Percentiles rank a stretch among this genome's conserved stretches.
phyloP scores from a whole-genome alignment of 2,888 invertebrate species.

The Lithophane leautieri region DNA sequence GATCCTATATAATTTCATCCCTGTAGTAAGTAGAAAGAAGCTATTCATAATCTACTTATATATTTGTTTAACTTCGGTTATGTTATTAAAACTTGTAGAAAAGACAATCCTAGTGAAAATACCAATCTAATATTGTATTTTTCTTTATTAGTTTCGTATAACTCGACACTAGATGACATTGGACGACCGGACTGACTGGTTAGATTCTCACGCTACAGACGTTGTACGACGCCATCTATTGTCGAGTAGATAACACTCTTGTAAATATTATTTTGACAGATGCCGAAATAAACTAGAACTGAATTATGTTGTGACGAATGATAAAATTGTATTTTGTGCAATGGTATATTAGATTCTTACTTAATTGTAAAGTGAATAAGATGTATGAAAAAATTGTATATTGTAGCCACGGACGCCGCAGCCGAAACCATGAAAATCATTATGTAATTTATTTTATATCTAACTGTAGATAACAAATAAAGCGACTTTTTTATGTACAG shows the following conservation, averaged over 20 bases:
- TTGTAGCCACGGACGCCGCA: constrained; percentile 79
- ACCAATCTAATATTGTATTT: constrained; percentile 56
- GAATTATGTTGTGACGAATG: constrained; percentile 57
- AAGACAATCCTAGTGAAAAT: constrained; percentile 67
- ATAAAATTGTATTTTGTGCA: constrained; percentile 68
- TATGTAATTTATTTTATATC: constrained; percentile 90
- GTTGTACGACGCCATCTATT: constrained; percentile 57
- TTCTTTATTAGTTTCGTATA: constrained; percentile 57
- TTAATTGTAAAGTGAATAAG: constrained; percentile 67
- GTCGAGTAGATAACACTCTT: constrained; percentile 51
- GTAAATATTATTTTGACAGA: constrained; percentile 66
- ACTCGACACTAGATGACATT: constrained; percentile 58
- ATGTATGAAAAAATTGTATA: constrained; percentile 74
- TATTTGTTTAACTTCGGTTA: constrained; percentile 63
- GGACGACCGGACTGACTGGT: constrained; percentile 6
- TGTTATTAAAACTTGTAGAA: constrained; percentile 63
- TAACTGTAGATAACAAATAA: constrained; percentile 90
- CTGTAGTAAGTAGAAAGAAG: constrained; percentile 61
- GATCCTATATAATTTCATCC: constrained; percentile 65
- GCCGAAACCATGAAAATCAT: constrained; percentile 80
- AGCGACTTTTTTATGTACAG: constrained; percentile 89
- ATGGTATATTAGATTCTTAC: constrained; percentile 65
- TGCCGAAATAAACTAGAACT: constrained; percentile 58
- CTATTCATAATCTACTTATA: constrained; percentile 59
- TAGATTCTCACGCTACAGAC: constrained; percentile 10